These are phyloP conservation scores for Carduelis carduelis DNA, from an alignment of 2,797 vertebrate genomes.

Conservation along the genomic window DNA sequence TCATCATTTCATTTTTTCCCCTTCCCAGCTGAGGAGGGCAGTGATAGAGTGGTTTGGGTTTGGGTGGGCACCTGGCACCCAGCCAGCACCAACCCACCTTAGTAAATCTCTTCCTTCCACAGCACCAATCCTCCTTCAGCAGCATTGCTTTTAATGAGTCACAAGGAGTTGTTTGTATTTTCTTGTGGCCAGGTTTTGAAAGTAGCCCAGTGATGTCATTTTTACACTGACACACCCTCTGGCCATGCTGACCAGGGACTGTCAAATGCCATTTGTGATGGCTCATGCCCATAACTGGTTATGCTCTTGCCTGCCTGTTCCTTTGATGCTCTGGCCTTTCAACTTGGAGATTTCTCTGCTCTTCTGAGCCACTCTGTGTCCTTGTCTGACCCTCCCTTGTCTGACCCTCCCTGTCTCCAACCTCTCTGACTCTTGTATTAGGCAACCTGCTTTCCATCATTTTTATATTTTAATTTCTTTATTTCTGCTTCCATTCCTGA, in stretches of 20 bases:
- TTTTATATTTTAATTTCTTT: background rate
- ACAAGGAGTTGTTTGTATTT: background rate
- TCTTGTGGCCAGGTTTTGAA: background rate
- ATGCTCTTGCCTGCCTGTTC: background rate
- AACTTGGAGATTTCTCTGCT: background rate
- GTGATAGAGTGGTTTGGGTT: background rate
- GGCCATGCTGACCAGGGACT: background rate
- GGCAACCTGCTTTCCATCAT: background rate
- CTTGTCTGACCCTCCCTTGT: background rate
- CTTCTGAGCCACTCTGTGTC: background rate
- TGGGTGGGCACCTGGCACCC: background rate
- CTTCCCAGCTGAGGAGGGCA: background rate
- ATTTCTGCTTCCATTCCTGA: background rate
- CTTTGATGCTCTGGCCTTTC: constrained; percentile 15
- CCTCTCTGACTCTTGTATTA: background rate
- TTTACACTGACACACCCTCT: background rate
- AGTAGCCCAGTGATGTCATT: background rate
- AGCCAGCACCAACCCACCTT: background rate
- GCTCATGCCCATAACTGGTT: background rate
- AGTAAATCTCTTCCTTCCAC: background rate
- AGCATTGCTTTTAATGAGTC: background rate
- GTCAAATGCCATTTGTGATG: constrained; percentile 9
- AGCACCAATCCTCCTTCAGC: background rate
- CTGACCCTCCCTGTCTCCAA: background rate
- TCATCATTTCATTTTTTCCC: background rate